These are phyloP conservation scores for Monodelphis domestica DNA, from an alignment of 2,797 vertebrate species.

Conservation along the genomic window DNA sequence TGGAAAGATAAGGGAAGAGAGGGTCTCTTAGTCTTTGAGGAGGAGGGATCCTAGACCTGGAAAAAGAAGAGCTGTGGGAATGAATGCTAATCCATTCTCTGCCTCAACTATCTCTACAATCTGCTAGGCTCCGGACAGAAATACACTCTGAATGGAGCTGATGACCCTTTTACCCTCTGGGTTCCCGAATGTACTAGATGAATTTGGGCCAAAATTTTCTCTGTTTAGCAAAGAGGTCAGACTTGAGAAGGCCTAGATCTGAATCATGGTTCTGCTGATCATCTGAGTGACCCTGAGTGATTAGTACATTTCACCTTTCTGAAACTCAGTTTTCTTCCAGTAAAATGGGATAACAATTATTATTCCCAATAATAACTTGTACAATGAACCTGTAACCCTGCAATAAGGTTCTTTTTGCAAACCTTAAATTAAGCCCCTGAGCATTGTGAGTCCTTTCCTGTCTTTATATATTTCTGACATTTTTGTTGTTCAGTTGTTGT, in stretches of 20 bases:
- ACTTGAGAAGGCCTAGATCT: neutral
- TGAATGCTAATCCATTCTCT: neutral
- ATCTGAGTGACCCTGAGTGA: neutral
- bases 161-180: neutral
- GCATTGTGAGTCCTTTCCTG: neutral
- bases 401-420: neutral
- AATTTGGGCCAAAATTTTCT: neutral
- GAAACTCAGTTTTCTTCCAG: neutral
- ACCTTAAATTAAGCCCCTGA: neutral
- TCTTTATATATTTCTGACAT: neutral
- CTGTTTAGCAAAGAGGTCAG: neutral
- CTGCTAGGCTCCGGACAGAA: neutral
- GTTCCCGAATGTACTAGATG: neutral
- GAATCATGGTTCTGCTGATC: neutral
- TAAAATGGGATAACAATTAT: neutral
- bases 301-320: neutral
- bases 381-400: neutral
- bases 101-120: neutral
- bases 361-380: neutral
- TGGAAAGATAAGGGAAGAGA: neutral
- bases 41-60: neutral
- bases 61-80: neutral
- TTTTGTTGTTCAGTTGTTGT: too few relatives aligned
- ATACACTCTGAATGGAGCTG: neutral
- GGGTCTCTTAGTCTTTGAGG: neutral